Percentiles rank a stretch among this genome's conserved stretches.
These are phyloP conservation scores for Coreoperca whiteheadi DNA, from an alignment of 2,113 vertebrate species.

Conservation along the genomic window DNA sequence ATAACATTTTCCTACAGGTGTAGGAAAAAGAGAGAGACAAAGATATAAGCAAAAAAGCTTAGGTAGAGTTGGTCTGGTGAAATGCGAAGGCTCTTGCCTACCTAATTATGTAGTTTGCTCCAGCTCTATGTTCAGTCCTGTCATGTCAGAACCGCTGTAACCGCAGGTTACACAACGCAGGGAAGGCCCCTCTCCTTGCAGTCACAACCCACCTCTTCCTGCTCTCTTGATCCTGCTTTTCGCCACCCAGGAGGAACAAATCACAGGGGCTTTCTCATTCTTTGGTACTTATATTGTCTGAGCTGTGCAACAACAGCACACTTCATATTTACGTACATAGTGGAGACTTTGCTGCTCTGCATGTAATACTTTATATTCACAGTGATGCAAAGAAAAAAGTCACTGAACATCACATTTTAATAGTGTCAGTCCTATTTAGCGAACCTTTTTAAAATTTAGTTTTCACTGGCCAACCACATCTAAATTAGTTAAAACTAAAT, in stretches of 20 bases:
- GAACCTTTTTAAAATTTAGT: neutral
- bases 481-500: neutral
- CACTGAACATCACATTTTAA: neutral
- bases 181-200: slow-evolving; percentile 16
- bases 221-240: slow-evolving; percentile 29
- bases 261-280: neutral
- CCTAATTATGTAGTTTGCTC: slow-evolving; percentile 74
- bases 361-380: no score
- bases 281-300: slow-evolving; percentile 8
- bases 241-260: slow-evolving; percentile 17
- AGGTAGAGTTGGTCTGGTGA: slow-evolving; percentile 72
- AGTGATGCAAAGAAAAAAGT: neutral
- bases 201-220: slow-evolving; percentile 42
- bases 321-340: neutral
- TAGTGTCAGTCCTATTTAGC: neutral
- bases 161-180: slow-evolving; percentile 64
- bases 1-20: slow-evolving; percentile 25
- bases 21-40: slow-evolving; percentile 6
- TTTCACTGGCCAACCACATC: neutral
- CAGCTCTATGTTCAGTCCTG: slow-evolving; percentile 56
- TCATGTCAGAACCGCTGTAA: slow-evolving; percentile 66
- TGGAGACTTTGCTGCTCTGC: neutral
- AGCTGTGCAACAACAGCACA: neutral
- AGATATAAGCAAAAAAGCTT: slow-evolving; percentile 10
- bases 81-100: slow-evolving; percentile 61